phyloP scores from a whole-genome alignment of 2,797 vertebrate species.

The Leptatherina wallacei region DNA sequence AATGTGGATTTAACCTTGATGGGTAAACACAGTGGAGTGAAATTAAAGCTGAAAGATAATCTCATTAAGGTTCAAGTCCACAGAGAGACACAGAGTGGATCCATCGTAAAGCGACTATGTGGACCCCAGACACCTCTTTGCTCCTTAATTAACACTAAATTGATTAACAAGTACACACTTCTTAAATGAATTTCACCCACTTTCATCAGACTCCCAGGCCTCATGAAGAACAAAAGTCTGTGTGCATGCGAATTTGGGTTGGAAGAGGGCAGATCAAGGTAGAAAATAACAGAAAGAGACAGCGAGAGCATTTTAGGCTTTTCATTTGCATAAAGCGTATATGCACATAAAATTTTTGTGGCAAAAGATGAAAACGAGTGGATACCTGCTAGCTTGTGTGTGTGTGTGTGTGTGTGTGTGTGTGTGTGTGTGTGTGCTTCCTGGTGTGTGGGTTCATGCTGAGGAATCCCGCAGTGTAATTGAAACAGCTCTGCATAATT shows the following conservation, averaged over 20 bases:
- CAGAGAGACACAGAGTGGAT: conserved; percentile 30
- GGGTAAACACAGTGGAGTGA: conserved; percentile 19
- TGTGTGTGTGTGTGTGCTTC: conserved; percentile 13
- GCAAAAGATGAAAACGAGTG: conserved; percentile 23
- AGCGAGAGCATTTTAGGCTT: conserved; percentile 1
- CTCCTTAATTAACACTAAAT: conserved; percentile 74
- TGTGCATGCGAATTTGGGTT: background rate
- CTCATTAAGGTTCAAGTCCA: conserved; percentile 55
- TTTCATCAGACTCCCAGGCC: conserved; percentile 66
- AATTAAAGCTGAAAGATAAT: conserved; percentile 53
- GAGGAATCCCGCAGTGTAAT: conserved; percentile 46
- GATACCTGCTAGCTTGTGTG: conserved; percentile 10
- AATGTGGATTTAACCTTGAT: conserved; percentile 30
- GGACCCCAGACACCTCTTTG: conserved; percentile 69
- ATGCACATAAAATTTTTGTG: conserved; percentile 9
- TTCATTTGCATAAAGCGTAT: conserved; percentile 23
- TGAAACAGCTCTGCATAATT: conserved; percentile 63
- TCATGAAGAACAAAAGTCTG: background rate
- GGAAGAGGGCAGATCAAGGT: background rate
- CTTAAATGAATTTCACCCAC: conserved; percentile 64
- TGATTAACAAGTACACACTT: conserved; percentile 74
- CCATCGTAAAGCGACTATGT: conserved; percentile 44
- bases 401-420: conserved; percentile 9
- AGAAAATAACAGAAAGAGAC: background rate
- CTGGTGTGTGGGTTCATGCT: conserved; percentile 4